Evolutionary conservation across 2,113 vertebrate genomes (phyloP).

Genomic region (Pampusana beccarii): DNA sequence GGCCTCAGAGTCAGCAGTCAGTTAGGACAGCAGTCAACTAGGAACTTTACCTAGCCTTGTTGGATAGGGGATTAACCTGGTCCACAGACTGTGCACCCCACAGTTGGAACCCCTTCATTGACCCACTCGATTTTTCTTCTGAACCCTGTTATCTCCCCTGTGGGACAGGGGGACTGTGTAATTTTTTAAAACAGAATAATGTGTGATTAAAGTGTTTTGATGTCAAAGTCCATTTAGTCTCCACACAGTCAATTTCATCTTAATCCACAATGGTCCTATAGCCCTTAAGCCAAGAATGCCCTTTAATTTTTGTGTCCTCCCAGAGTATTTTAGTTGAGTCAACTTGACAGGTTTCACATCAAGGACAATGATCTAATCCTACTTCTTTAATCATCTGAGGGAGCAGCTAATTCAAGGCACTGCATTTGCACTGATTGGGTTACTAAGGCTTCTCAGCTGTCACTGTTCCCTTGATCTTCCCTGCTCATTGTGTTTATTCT

Average conservation of each 20-base stretch:
- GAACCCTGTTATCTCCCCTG: too few species aligned
- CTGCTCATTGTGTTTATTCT: not conserved
- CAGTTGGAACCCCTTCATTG: too few species aligned
- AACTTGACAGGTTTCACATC: not conserved
- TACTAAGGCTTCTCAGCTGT: not conserved
- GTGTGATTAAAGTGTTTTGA: not conserved
- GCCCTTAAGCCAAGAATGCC: not conserved
- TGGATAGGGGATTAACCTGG: not conserved
- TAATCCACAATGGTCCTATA: not conserved
- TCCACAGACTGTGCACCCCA: too few species aligned
- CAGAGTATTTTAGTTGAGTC: not conserved
- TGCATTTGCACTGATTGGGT: not conserved
- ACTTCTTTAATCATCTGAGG: not conserved
- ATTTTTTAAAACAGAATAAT: not conserved
- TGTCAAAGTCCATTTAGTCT: not conserved
- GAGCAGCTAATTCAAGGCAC: not conserved
- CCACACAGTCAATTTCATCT: not conserved
- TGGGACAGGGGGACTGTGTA: fast-evolving
- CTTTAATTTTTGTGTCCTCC: not conserved
- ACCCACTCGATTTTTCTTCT: too few species aligned
- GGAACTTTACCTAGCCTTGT: not conserved
- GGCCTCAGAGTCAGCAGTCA: not conserved
- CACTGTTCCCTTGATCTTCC: not conserved
- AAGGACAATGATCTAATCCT: not conserved
- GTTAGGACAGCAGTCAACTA: too few species aligned